Base-by-base conservation (phyloP, 2,113 vertebrate genomes). In the Notothenia rossii region DNA sequence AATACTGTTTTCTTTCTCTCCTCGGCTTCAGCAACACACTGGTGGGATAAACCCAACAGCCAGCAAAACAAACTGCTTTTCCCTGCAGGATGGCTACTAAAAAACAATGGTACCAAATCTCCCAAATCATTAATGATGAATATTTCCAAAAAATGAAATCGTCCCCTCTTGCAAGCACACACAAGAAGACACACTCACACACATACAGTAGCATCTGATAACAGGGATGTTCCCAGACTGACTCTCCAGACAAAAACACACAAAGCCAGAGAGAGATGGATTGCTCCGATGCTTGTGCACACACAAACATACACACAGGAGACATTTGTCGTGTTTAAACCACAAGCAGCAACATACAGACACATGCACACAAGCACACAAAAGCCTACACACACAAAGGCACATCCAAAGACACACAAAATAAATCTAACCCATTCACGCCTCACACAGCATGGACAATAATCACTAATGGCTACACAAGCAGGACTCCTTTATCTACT, bases 381-480 rank as follows among this genome's bases (percentile, higher is more conserved):
- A 62, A 15, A 8, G 12, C n/a, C 40, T 50, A 51, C 15, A 45
- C 46, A 66, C 22, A 62, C 65, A 62, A 40, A 40, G 36, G 36
- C 54, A 20, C n/a, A 15, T 40, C 18, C 7, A 40, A 40, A 63
- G 29, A n/a, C 46, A 81, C 12, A 43, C 48, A 18, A 36, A 36
- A 6, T 6, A 36, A 36, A 36, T 36, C 36, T 7, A 36, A 40
- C 36, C 36, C 36, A 7, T 40, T 40, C 36, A 40, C 6, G 7
- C 36, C 36, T 40, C 49, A 75, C 79, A 75, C 51, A 53, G 29
- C 54, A 46, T 49, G 77, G 56, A 81, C 55, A 74, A 83, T 74
- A 66, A 84, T 88, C 86, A 79, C 62, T 77, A 82, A 79, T 86
- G 58, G 79, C 68, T 72, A 72, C 63, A 80, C 5, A 73, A 76